A percentile compares a stretch with the other conserved stretches of the same genome.
Evolutionary conservation across 2,888 invertebrate species (phyloP).

Genomic region (Galeruca laticollis): DNA sequence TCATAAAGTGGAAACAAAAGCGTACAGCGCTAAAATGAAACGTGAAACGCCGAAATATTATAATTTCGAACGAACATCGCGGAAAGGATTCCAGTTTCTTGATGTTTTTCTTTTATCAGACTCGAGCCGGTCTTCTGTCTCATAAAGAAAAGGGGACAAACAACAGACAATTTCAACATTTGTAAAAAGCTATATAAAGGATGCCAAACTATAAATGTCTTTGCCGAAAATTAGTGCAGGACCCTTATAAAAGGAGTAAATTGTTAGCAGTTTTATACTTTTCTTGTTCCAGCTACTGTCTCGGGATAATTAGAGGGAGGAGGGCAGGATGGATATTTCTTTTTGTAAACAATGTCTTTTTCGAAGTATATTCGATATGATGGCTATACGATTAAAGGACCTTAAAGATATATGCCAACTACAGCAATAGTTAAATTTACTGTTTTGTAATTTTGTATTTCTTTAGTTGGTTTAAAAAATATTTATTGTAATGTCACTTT

Average conservation of each 20-base stretch:
- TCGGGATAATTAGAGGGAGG: constrained; percentile 34
- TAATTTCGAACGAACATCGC: constrained; percentile 48
- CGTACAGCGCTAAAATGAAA: constrained; percentile 44
- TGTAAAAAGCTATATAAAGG: constrained; percentile 62
- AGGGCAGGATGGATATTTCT: constrained; percentile 20
- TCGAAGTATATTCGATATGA: background rate
- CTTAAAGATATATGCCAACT: background rate
- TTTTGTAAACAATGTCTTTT: constrained; percentile 29
- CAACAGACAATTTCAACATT: constrained; percentile 61
- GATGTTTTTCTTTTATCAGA: constrained; percentile 47
- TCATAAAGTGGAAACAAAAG: constrained; percentile 50
- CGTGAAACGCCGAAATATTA: constrained; percentile 48
- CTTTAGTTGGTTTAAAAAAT: no score
- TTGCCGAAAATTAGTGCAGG: constrained; percentile 62
- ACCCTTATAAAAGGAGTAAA: constrained; percentile 55
- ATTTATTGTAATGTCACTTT: no score
- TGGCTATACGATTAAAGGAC: background rate
- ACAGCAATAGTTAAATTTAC: no score
- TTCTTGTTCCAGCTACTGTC: constrained; percentile 50
- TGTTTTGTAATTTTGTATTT: no score
- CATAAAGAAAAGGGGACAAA: constrained; percentile 53
- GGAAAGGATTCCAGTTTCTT: constrained; percentile 43
- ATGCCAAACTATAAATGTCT: constrained; percentile 64
- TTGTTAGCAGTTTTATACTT: constrained; percentile 60
- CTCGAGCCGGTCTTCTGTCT: constrained; percentile 43